Base-by-base conservation (phyloP, 2,888 invertebrate genomes). In the Vanessa cardui region DNA sequence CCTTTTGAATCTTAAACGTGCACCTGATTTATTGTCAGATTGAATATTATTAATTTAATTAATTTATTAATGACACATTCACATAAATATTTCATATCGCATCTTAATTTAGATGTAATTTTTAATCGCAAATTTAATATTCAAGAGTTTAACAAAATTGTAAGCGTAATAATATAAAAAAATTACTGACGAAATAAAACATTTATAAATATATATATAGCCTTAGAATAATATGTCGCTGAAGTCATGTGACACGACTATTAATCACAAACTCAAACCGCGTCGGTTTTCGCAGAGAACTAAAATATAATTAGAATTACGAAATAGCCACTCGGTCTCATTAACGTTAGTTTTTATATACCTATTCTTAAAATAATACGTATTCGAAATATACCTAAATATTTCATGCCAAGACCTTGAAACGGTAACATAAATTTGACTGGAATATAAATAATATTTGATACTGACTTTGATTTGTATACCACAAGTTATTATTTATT, bases 161-260 rank as follows among this genome's bases (percentile, higher is more conserved):
- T 46, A 46, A 46, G n/a, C n/a, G 46, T 15, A 3, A 46, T 46
- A 3, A 39, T 39, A 9, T 39, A 12, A 39, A 39, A 39, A 39
- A 0, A 39, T 39, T 39, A 39, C 8, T 39, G 4, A 39, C 39
- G 12, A 39, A 12, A 39, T 4, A 26, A 26, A 26, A 12, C 3
- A 39, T 2, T 12, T 2, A 39, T 39, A 39, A 52, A 69, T 44
- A n/a, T 67, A 61, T 52, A 50, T 50, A 77, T 75, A 79, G 82
- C 54, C 21, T 63, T 68, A 66, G 46, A 66, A 64, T 70, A 72
- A 84, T 12, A 84, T 85, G 85, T 83, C 83, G 81, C 69, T 56
- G 68, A 77, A 78, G 80, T 82, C 85, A 82, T 81, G 83, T 86
- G 88, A 88, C 89, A 88, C 80, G 76, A 79, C 88, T 83, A 90